These are phyloP conservation scores for Silurus asotus DNA, from an alignment of 2,113 vertebrate genomes.

Conservation along the genomic window DNA sequence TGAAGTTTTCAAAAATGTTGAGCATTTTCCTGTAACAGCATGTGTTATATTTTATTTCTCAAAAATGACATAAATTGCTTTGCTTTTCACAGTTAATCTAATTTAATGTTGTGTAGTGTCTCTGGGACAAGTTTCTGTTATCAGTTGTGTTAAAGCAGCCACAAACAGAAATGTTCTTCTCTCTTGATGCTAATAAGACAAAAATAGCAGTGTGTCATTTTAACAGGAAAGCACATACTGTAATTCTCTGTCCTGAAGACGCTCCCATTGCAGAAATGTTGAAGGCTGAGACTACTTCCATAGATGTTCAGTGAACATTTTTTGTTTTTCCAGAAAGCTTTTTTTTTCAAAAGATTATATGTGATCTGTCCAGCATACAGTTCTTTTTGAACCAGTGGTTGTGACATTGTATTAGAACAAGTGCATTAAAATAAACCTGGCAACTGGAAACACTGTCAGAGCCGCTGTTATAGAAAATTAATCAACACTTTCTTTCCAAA, in stretches of 20 bases:
- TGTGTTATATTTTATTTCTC: background rate
- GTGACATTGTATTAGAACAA: background rate
- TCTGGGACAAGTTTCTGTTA: background rate
- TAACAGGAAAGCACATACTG: background rate
- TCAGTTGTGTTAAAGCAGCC: background rate
- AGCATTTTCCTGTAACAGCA: background rate
- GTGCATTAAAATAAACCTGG: background rate
- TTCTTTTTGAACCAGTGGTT: background rate
- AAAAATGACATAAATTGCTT: background rate
- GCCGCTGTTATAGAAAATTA: background rate
- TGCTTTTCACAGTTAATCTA: no score
- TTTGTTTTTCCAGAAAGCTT: background rate
- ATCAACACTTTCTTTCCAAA: background rate
- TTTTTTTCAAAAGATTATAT: background rate
- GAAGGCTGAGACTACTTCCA: background rate
- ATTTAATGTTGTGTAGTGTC: background rate
- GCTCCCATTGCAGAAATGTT: background rate
- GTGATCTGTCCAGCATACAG: background rate
- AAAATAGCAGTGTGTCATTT: background rate
- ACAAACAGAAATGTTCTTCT: background rate
- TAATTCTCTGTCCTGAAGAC: background rate
- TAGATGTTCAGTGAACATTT: background rate
- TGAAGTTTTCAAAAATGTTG: background rate
- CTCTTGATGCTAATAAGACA: background rate
- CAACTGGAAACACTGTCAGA: background rate